Evolutionary conservation across 2,797 vertebrate species (phyloP), one percentile per base, ranked within the genome.

Genomic region (Siniperca scherzeri): DNA sequence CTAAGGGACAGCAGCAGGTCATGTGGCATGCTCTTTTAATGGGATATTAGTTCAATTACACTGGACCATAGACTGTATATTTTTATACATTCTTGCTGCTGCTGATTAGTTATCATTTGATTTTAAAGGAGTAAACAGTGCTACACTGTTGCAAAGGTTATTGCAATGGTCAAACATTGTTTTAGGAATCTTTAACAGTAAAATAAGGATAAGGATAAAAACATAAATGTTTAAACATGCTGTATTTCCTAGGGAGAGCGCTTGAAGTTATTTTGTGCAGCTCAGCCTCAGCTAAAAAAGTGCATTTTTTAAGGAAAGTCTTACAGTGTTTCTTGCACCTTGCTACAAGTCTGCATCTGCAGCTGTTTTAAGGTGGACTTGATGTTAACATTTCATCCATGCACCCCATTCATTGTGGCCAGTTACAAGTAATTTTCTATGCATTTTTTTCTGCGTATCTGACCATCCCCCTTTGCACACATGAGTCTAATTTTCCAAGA

Each of bases 401-500:
- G 27, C 17, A 27, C 27, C 59, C 19, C 12, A 44, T 30, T 60
- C 12, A 44, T 30, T 60, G 44, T 42, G 38, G 19, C 50, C 11
- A 33, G 14, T 25, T 66, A 16, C 6, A 52, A 70, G 53, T 1
- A 2, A 22, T 40, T 60, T 57, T 17, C 16, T 44, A 2, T 53
- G 38, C 27, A 0, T 55, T n/a, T 42, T 33, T 77, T 21, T 56
- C 25, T 30, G 44, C 55, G 21, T 21, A 5, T 59, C 17, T 77
- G 16, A 48, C 5, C 40, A 11, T 73, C 33, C 5, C 27, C 16
- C 40, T 72, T 33, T 71, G 59, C 67, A 79, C 74, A 80, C 69
- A 60, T 78, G 72, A 89, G 48, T 48, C 56, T 50, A 38, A 79
- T 87, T 82, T 89, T 75, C 74, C 67, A 69, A 75, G 70, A 80